Base-by-base conservation (phyloP, 2,797 vertebrate species). In the Cryptoblepharus egeriae region DNA sequence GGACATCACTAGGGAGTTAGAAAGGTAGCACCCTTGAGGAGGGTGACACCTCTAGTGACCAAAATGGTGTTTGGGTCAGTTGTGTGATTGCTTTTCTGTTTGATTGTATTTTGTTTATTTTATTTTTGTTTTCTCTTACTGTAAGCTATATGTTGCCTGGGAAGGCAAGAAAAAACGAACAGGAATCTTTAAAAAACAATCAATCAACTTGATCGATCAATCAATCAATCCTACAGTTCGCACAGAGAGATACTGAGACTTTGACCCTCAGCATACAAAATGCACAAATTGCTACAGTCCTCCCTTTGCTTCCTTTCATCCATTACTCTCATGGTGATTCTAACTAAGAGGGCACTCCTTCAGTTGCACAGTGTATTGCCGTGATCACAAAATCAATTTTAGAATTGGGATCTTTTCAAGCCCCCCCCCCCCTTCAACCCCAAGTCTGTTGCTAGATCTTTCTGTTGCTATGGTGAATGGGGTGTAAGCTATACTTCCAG, bases 391-490 rank as follows among this genome's bases (percentile, higher is more conserved):
- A 93, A 75, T 89, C 88, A 91, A 88, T 94, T 95, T 96, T 95
- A 95, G 92, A 93, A 93, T 89, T 92, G 86, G 81, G 91, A 93
- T 95, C 93, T 95, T 95, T 94, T 92, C 0, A 13, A 93, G 86
- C 69, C 80, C 82, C 39, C 39, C 39, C 88, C 85, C 93, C 91
- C 92, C 92, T 87, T 88, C 92, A 91, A 85, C 88, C 74, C 88
- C 78, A 87, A 91, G 92, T 93, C 93, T 95, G 89, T 89, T 93
- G 93, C 90, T 92, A 93, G 92, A 92, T 92, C 93, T 90, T 93
- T 92, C 90, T 91, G 94, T 95, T 96, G 91, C 95, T 90, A 96
- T 96, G 95, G 95, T 93, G 93, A 95, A 81, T 85, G 75, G 82
- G 91, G 87, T 92, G 88, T 92, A 95, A 92, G 91, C 67, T 87